phyloP scores from a whole-genome alignment of 2,888 invertebrate species.

The Habrosyne pyritoides region DNA sequence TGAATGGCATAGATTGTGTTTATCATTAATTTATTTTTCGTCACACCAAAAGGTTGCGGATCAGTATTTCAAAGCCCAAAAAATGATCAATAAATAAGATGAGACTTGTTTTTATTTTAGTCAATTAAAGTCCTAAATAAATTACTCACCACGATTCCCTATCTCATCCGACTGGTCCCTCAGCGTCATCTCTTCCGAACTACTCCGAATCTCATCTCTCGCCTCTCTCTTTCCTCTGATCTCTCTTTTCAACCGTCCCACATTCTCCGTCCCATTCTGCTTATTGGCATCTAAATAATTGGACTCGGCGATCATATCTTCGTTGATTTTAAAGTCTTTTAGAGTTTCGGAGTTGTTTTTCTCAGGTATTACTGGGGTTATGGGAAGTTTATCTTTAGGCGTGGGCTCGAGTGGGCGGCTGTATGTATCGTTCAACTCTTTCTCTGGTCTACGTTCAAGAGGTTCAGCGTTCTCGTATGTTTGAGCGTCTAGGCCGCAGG shows the following conservation, averaged over 20 bases:
- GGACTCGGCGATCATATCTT: constrained; percentile 61
- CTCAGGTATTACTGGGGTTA: constrained; percentile 58
- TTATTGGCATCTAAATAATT: constrained; percentile 61
- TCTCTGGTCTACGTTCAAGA: constrained; percentile 64
- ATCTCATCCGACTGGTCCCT: constrained; percentile 55
- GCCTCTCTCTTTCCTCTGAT: constrained; percentile 51
- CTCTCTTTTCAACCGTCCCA: constrained; percentile 39
- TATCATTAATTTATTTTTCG: no score
- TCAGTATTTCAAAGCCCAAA: no score
- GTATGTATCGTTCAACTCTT: constrained; percentile 68
- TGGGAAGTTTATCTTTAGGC: constrained; percentile 55
- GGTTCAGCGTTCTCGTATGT: constrained; percentile 72
- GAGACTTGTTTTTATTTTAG: no score
- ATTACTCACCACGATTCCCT: constrained; percentile 44
- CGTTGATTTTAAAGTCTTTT: constrained; percentile 58
- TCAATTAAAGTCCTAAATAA: no score
- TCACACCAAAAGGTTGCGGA: no score
- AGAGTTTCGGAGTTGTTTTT: constrained; percentile 55
- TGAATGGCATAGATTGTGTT: no score
- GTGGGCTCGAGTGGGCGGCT: constrained; percentile 50
- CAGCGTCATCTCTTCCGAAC: constrained; percentile 65
- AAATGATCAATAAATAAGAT: no score
- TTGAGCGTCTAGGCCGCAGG: constrained; percentile 70
- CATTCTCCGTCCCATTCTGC: constrained; percentile 52
- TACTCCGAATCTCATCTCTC: constrained; percentile 51